Percentiles rank a stretch among this genome's conserved stretches.
phyloP scores from a whole-genome alignment of 2,888 invertebrate species.

The Cheilosia scutellata region DNA sequence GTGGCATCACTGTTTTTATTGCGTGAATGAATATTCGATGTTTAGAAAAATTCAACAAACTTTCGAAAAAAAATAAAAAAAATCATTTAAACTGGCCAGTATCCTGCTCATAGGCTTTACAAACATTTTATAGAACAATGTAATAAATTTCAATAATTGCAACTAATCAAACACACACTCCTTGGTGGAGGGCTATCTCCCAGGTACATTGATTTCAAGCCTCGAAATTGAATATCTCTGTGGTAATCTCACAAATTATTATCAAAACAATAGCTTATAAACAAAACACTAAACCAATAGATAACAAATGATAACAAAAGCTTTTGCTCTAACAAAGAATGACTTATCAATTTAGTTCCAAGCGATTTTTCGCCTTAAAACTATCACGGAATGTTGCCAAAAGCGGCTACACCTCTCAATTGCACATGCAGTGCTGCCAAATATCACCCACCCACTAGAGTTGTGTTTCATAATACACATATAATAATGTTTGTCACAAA shows the following conservation, averaged over 20 bases:
- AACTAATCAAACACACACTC: conserved; percentile 48
- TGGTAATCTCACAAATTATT: not conserved
- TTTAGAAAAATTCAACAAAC: too few relatives aligned
- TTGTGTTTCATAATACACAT: conserved; percentile 50
- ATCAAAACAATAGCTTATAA: conserved; percentile 7
- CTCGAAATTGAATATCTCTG: not conserved
- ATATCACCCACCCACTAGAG: conserved; percentile 14
- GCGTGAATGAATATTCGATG: too few relatives aligned
- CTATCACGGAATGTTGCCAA: conserved; percentile 22
- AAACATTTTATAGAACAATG: not conserved
- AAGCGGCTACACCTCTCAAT: not conserved
- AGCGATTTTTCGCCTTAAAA: conserved; percentile 4
- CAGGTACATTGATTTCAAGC: conserved; percentile 18
- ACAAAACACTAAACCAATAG: conserved; percentile 4
- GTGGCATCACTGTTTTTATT: too few relatives aligned
- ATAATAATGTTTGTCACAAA: not conserved
- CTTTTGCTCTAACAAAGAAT: conserved; percentile 40
- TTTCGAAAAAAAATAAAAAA: not conserved
- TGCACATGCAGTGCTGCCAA: conserved; percentile 42
- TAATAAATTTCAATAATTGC: conserved; percentile 43
- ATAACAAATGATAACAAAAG: conserved; percentile 24
- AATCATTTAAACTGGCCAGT: not conserved
- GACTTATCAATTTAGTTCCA: conserved; percentile 15
- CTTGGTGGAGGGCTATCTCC: conserved; percentile 58
- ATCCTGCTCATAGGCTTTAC: too few relatives aligned